These are phyloP conservation scores for Plagodis dolabraria DNA, from an alignment of 2,888 invertebrate species.

Conservation along the genomic window DNA sequence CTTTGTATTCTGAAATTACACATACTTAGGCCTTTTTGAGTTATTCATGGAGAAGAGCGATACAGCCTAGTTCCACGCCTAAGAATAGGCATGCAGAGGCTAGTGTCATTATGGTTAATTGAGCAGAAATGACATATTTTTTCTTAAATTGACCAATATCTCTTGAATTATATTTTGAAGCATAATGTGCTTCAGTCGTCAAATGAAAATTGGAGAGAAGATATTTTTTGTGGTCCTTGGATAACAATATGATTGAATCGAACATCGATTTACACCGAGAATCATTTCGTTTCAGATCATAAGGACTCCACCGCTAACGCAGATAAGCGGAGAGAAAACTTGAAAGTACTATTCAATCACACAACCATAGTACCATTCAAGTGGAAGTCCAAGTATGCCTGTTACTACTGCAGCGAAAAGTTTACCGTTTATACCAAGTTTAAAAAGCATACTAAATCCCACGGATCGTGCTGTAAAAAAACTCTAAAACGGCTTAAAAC, in stretches of 20 bases:
- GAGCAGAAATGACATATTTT: no score
- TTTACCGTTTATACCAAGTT: slow-evolving; percentile 62
- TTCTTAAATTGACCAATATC: no score
- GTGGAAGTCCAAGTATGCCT: slow-evolving; percentile 70
- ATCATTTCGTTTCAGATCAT: slow-evolving; percentile 75
- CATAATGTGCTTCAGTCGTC: no score
- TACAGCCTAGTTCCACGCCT: no score
- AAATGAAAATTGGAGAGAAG: no score
- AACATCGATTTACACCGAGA: slow-evolving; percentile 57
- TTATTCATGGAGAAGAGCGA: no score
- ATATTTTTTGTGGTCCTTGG: no score
- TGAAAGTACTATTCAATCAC: slow-evolving; percentile 73
- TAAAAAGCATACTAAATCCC: slow-evolving; percentile 66
- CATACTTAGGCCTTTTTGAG: no score
- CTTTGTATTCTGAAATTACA: no score
- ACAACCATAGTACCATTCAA: slow-evolving; percentile 74
- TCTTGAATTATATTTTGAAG: no score
- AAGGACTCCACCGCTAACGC: slow-evolving; percentile 59
- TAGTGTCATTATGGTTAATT: no score
- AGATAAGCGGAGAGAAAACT: slow-evolving; percentile 68
- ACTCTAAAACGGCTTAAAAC: slow-evolving; percentile 5
- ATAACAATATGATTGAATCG: slow-evolving; percentile 25
- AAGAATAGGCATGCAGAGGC: no score
- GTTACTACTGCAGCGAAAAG: slow-evolving; percentile 70
- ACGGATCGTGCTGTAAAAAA: slow-evolving; percentile 42